Base-by-base conservation (phyloP, 1,140 invertebrate genomes). In the Ectropis grisescens region DNA sequence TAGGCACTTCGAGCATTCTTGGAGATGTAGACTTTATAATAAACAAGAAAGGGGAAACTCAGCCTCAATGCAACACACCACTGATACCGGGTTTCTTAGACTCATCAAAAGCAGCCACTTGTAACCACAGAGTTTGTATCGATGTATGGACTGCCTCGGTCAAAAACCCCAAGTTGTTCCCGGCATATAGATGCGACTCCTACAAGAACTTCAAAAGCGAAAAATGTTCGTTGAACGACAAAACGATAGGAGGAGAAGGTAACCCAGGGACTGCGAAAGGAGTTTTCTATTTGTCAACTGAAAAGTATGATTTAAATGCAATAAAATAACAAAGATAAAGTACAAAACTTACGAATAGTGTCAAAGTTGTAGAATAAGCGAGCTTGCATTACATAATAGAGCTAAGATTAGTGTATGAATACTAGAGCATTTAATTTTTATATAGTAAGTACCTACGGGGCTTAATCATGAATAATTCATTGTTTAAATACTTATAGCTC, bases 1-100 rank as follows among this genome's bases (percentile, higher is more conserved):
- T 91, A 56, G 91, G 91, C 0, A 89, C 90, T 29, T 68, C 65
- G 1, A 74, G 78, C 33, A 58, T 75, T 16, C 52, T 71, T 26
- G 90, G 90, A 7, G 88, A 91, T 49, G 85, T 87, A 11, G 93
- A 95, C 60, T 94, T 94, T 79, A 94, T 90, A 61, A 89, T 91
- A 0, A 94, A 95, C 58, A 91, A 90, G 14, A 86, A 86, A 10
- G 91, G 91, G 0, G 33, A 58, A 1, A 52, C 61, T 2, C 84
- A 84, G 32, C 85, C 85, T 9, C 82, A 85, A 11, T 83, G 85
- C 33, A 37, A 62, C 2, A 70, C 71, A 54, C 75, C 90, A 25
- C 80, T 69, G 9, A 52, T 80, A 25, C 75, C 75, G 24, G 71
- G 68, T 2, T 53, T 76, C 11, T 68, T 72, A 11, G 75, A 76